A percentile compares a stretch with the other conserved stretches of the same genome.
Evolutionary conservation across 2,888 invertebrate genomes (phyloP).

Genomic region (Callimorpha dominula): DNA sequence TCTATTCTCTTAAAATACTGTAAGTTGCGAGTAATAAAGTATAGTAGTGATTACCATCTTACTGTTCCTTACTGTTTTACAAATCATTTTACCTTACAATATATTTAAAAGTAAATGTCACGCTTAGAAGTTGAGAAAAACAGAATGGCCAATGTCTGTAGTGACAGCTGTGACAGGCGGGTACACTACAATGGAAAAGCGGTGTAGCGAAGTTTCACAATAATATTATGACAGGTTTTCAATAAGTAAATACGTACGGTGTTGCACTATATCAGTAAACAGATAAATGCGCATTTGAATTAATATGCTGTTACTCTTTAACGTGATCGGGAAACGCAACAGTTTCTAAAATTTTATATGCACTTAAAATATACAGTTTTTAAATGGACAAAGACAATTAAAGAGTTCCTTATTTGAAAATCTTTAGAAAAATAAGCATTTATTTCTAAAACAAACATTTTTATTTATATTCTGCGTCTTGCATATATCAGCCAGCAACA

Average conservation of each 20-base stretch:
- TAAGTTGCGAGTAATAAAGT: too few species aligned
- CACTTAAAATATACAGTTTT: neutral
- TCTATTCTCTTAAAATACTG: too few species aligned
- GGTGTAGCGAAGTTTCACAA: neutral
- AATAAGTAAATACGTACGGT: too few species aligned
- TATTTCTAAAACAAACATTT: neutral
- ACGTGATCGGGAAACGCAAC: neutral
- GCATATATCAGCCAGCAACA: neutral
- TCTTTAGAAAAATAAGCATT: neutral
- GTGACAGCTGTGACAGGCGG: neutral
- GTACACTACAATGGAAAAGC: neutral
- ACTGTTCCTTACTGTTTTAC: too few species aligned
- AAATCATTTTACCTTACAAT: neutral
- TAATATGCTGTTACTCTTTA: neutral
- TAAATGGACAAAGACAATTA: neutral
- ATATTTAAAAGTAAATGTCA: neutral
- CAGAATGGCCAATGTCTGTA: neutral
- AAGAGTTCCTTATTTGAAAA: conserved; percentile 2
- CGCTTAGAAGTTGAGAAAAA: neutral
- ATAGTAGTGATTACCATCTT: too few species aligned
- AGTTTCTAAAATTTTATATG: neutral
- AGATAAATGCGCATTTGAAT: neutral
- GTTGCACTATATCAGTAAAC: neutral
- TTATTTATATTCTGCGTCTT: neutral
- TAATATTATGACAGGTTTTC: neutral